Conservation (phyloP, 1,140 invertebrate genomes). For the Pseudomyrmex dendroicus region DNA sequence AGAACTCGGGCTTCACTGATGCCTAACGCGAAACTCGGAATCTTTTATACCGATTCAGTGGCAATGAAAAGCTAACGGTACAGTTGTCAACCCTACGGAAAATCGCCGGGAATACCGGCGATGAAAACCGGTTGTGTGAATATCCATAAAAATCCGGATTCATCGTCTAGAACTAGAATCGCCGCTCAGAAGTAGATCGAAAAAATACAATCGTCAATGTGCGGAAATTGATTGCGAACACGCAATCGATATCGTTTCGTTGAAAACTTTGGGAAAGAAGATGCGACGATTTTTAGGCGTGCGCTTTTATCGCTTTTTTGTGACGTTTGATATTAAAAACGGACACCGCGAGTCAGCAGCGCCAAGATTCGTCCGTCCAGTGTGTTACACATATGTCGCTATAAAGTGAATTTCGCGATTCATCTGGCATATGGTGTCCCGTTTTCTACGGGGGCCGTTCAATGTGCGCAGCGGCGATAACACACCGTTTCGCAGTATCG, state of each 20-base stretch:
- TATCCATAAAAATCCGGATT: slow-evolving; percentile 34
- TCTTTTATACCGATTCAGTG: slow-evolving; percentile 47
- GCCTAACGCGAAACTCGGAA: slow-evolving; percentile 2
- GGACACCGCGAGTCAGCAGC: background rate
- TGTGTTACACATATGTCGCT: background rate
- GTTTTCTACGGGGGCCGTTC: too few relatives aligned
- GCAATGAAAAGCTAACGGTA: slow-evolving; percentile 6
- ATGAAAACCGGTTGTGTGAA: slow-evolving; percentile 1
- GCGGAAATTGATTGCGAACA: too few relatives aligned
- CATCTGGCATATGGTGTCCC: background rate
- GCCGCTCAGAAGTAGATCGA: background rate
- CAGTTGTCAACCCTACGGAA: slow-evolving; percentile 58
- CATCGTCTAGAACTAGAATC: background rate
- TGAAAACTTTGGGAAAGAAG: too few relatives aligned
- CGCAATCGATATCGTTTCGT: too few relatives aligned
- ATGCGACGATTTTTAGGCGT: too few relatives aligned
- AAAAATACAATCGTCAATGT: background rate
- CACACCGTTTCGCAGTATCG: background rate
- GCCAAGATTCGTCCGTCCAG: background rate
- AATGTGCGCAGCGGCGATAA: background rate
- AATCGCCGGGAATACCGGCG: slow-evolving; percentile 25
- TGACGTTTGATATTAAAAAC: background rate
- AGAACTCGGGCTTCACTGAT: slow-evolving; percentile 54
- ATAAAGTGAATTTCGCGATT: slow-evolving; percentile 9
- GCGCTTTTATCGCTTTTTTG: too few relatives aligned